Percentiles rank a stretch among this genome's conserved stretches.
Evolutionary conservation across 1,140 invertebrate genomes (phyloP).

Genomic region (Oryzaephilus surinamensis): DNA sequence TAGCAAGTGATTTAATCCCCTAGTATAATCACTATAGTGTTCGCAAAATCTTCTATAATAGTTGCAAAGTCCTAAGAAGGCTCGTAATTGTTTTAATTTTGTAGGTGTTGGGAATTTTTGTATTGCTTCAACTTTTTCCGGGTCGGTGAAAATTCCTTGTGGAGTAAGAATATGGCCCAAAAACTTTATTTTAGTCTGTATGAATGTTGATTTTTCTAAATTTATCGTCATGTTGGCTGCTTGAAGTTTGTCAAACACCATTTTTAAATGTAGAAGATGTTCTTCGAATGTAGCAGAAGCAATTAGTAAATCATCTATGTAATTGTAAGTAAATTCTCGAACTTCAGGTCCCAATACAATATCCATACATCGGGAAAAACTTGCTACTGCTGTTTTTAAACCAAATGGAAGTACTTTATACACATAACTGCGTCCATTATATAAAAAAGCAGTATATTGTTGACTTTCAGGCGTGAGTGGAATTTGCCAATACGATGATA

Average conservation of each 20-base stretch:
- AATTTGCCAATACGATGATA: slow-evolving; percentile 3
- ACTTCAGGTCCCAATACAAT: slow-evolving; percentile 18
- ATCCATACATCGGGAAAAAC: slow-evolving; percentile 29
- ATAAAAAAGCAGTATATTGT: too few relatives aligned
- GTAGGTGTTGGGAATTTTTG: too few relatives aligned
- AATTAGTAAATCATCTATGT: slow-evolving; percentile 21
- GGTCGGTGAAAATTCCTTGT: slow-evolving; percentile 25
- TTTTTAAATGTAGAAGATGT: slow-evolving; percentile 22
- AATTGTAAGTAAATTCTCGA: too few relatives aligned
- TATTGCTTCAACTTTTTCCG: slow-evolving; percentile 28
- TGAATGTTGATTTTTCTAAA: too few relatives aligned
- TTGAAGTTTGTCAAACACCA: slow-evolving; percentile 14
- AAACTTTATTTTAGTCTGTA: slow-evolving; percentile 21
- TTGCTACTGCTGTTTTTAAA: too few relatives aligned
- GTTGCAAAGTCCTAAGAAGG: slow-evolving; percentile 32
- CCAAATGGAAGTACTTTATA: slow-evolving; percentile 27
- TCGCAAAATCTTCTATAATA: slow-evolving; percentile 31
- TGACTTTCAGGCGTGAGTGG: too few relatives aligned
- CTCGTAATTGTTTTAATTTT: slow-evolving; percentile 26
- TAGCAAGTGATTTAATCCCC: slow-evolving; percentile 24
- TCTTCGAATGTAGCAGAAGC: slow-evolving; percentile 15
- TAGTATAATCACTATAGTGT: slow-evolving; percentile 15
- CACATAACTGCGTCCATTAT: too few relatives aligned
- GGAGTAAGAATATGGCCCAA: slow-evolving; percentile 27
- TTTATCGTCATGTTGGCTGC: slow-evolving; percentile 20